phyloP scores from a whole-genome alignment of 2,797 vertebrate species.

The Sebastolobus alascanus region DNA sequence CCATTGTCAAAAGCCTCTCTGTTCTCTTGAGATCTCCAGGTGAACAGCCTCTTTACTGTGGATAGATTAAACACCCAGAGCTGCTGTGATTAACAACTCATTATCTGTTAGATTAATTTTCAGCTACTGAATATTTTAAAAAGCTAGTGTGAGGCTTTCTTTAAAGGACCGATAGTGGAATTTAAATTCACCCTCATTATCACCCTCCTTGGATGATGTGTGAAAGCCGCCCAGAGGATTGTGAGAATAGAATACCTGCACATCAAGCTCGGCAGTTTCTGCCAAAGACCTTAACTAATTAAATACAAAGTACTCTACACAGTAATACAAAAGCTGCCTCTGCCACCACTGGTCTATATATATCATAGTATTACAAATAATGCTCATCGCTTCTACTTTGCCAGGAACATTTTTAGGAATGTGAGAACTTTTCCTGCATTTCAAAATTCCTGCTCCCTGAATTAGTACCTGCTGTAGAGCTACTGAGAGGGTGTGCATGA shows the following conservation, averaged over 20 bases:
- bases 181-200: conserved; percentile 54
- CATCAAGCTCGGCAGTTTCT: not conserved
- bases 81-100: conserved; percentile 59
- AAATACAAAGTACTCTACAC: conserved; percentile 5
- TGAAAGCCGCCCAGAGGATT: conserved; percentile 26
- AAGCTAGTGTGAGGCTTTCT: conserved; percentile 14
- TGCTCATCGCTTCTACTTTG: not conserved
- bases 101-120: conserved; percentile 61
- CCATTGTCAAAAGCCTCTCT: not conserved
- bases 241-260: conserved; percentile 16
- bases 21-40: conserved; percentile 19
- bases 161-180: conserved; percentile 15
- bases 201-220: conserved; percentile 25
- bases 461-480: not conserved
- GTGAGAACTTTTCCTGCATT: not conserved
- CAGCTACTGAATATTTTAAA: conserved; percentile 53
- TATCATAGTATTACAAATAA: not conserved
- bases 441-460: too few relatives aligned
- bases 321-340: not conserved
- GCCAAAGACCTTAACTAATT: conserved; percentile 21
- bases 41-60: conserved; percentile 25
- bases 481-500: not conserved
- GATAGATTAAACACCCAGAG: conserved; percentile 43
- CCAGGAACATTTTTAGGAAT: not conserved
- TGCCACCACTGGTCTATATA: not conserved